Evolutionary conservation across 2,797 vertebrate species (phyloP).

Genomic region (Acipenser ruthenus): DNA sequence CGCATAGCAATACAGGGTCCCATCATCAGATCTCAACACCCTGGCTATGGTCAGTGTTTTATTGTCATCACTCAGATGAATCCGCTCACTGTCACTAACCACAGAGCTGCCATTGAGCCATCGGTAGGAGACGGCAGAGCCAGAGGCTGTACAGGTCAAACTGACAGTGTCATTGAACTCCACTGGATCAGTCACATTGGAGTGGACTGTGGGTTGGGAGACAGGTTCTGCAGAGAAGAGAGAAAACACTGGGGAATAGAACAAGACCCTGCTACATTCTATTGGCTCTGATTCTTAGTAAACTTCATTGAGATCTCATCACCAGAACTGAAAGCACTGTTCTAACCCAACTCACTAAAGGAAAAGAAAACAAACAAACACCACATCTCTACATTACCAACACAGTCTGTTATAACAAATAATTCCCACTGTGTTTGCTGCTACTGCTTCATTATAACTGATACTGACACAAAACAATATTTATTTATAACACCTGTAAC

Average conservation of each 20-base stretch:
- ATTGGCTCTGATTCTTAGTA: too few relatives aligned
- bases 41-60: conserved; percentile 34
- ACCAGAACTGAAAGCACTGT: too few relatives aligned
- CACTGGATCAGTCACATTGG: conserved; percentile 36
- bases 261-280: too few relatives aligned
- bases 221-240: conserved; percentile 38
- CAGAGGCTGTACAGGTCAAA: conserved; percentile 43
- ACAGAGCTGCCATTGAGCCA: conserved; percentile 40
- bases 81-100: conserved; percentile 8
- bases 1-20: conserved; percentile 45
- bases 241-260: background rate
- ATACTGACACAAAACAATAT: too few relatives aligned
- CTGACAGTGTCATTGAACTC: conserved; percentile 49
- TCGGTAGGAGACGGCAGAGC: conserved; percentile 32
- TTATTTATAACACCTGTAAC: too few relatives aligned
- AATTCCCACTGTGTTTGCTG: too few relatives aligned
- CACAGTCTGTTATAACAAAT: too few relatives aligned
- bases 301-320: too few relatives aligned
- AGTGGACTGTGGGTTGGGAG: conserved; percentile 34
- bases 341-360: too few relatives aligned
- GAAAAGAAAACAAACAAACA: too few relatives aligned
- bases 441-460: too few relatives aligned
- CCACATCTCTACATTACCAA: too few relatives aligned
- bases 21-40: conserved; percentile 40
- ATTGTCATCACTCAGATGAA: conserved; percentile 27